Evolutionary conservation across 1,140 invertebrate genomes (phyloP).

Genomic region (Orius insidiosus): DNA sequence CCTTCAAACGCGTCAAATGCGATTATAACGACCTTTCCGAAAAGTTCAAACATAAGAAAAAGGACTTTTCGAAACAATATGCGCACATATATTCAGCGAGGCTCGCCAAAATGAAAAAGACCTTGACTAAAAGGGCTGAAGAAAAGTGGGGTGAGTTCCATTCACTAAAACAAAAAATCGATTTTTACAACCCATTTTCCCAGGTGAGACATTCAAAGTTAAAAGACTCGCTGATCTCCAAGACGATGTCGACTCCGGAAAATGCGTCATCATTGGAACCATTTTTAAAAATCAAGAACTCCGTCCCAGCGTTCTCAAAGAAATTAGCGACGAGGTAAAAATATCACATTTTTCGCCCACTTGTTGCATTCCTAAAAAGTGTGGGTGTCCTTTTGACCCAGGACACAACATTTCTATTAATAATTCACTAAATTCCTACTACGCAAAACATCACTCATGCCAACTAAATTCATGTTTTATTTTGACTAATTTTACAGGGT

Average conservation of each 20-base stretch:
- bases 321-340: constrained; percentile 62
- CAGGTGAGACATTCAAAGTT: constrained; percentile 36
- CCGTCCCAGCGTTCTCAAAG: constrained; percentile 83
- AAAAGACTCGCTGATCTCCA: constrained; percentile 50
- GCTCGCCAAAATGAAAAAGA: constrained; percentile 45
- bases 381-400: background rate
- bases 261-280: constrained; percentile 73
- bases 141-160: constrained; percentile 42
- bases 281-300: constrained; percentile 81
- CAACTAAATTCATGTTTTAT: no score
- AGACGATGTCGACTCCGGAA: constrained; percentile 36
- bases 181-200: constrained; percentile 3
- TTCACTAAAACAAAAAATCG: no score
- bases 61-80: constrained; percentile 64
- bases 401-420: background rate
- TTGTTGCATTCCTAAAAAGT: background rate
- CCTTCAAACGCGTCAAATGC: constrained; percentile 4
- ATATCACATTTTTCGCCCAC: no score
- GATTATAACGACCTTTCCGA: constrained; percentile 31
- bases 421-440: background rate
- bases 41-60: constrained; percentile 36
- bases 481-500: no score
- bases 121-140: constrained; percentile 32
- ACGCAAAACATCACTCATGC: no score
- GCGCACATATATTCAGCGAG: constrained; percentile 63